These are phyloP conservation scores for Cochlearius cochlearius DNA, from an alignment of 2,113 vertebrate genomes.

Conservation along the genomic window DNA sequence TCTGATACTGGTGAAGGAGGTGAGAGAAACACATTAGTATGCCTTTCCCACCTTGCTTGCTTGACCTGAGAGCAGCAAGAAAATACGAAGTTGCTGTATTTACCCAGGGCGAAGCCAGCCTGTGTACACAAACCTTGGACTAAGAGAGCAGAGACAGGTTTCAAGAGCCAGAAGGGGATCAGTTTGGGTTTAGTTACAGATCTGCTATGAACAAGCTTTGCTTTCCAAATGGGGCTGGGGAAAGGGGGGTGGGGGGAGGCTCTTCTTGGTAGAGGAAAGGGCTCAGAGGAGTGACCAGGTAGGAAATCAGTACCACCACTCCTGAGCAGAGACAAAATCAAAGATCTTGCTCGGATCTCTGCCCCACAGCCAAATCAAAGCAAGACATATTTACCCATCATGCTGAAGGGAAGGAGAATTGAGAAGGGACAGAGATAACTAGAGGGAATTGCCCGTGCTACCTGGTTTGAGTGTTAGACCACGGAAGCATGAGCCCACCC, in stretches of 20 bases:
- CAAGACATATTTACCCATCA: background rate
- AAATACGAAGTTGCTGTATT: background rate
- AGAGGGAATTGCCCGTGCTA: background rate
- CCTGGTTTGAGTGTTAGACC: background rate
- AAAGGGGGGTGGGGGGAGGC: too few relatives aligned
- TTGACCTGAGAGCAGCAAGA: background rate
- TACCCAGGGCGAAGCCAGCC: background rate
- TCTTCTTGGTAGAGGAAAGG: background rate
- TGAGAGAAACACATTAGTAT: background rate
- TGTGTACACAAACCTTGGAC: background rate
- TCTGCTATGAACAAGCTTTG: background rate
- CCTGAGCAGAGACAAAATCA: background rate
- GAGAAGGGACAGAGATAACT: background rate
- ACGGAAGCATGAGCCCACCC: background rate
- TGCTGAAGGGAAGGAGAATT: background rate
- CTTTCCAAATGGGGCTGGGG: background rate
- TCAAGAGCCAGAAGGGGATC: background rate
- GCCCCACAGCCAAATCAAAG: background rate
- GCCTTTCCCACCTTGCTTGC: background rate
- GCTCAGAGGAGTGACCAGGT: background rate
- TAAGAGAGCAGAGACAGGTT: background rate
- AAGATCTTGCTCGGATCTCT: background rate
- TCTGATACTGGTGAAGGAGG: background rate
- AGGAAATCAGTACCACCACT: background rate
- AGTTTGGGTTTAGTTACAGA: background rate